Percentiles rank a stretch among this genome's conserved stretches.
Conservation (phyloP, 1,140 invertebrate species). For the Monochamus saltuarius region DNA sequence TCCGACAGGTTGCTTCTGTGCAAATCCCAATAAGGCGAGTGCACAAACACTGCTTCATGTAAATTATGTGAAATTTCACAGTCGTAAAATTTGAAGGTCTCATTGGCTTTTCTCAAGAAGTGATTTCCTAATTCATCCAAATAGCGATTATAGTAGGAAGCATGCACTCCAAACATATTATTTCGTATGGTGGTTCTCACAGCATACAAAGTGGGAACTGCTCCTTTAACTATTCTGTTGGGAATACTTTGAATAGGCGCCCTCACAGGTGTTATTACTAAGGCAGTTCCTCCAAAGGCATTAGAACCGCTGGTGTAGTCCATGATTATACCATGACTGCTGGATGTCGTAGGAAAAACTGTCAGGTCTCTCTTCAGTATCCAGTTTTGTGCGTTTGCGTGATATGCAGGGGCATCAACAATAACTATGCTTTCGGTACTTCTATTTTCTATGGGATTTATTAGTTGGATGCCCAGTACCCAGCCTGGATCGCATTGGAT, state of each 20-base stretch:
- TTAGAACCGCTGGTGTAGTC: slow-evolving; percentile 78
- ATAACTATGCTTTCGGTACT: slow-evolving; percentile 81
- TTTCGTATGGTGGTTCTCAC: slow-evolving; percentile 72
- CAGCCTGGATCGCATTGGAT: slow-evolving; percentile 61
- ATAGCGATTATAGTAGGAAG: slow-evolving; percentile 87
- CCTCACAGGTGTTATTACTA: slow-evolving; percentile 76
- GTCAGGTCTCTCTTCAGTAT: slow-evolving; percentile 77
- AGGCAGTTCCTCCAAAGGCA: slow-evolving; percentile 77
- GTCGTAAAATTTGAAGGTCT: slow-evolving; percentile 76
- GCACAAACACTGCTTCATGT: slow-evolving; percentile 76
- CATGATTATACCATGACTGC: slow-evolving; percentile 77
- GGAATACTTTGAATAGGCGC: slow-evolving; percentile 68
- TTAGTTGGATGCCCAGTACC: slow-evolving; percentile 76
- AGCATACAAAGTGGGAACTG: slow-evolving; percentile 72
- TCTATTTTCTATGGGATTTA: slow-evolving; percentile 86
- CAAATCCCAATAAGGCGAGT: slow-evolving; percentile 83
- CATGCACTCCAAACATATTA: slow-evolving; percentile 80
- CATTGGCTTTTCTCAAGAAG: slow-evolving; percentile 84
- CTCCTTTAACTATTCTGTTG: slow-evolving; percentile 72
- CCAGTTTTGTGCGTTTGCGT: slow-evolving; percentile 66
- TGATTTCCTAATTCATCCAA: slow-evolving; percentile 80
- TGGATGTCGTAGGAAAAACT: slow-evolving; percentile 84
- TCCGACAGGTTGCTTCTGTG: slow-evolving; percentile 80
- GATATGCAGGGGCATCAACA: slow-evolving; percentile 67
- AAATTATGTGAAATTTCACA: slow-evolving; percentile 80